Conservation (phyloP, 2,797 vertebrate genomes). For the Betta splendens region DNA sequence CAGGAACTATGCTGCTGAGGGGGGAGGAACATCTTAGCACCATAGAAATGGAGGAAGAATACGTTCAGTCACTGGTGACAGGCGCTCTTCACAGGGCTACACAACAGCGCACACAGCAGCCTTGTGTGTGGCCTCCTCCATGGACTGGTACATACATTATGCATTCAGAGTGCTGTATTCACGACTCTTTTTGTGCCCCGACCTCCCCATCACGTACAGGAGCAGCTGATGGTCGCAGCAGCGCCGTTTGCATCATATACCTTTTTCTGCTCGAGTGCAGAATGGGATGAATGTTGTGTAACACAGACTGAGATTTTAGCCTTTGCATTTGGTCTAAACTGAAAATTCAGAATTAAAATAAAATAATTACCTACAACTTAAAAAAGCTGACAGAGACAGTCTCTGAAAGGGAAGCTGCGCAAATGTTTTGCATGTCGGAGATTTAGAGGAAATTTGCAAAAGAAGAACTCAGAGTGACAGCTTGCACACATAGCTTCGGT, state of each 20-base stretch:
- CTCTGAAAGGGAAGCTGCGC: neutral
- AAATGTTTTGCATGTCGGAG: neutral
- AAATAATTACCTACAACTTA: no score
- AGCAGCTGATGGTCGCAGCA: constrained; percentile 13
- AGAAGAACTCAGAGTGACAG: neutral
- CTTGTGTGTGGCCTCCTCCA: constrained; percentile 64
- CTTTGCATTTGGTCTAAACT: neutral
- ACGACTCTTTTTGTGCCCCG: constrained; percentile 47
- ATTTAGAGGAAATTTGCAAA: neutral
- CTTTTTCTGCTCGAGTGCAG: neutral
- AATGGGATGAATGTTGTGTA: constrained; percentile 7
- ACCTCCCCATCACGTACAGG: constrained; percentile 30
- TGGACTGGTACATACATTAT: constrained; percentile 68
- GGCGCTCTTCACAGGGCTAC: constrained; percentile 70
- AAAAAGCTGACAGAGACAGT: neutral
- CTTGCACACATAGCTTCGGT: no score
- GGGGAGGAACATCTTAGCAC: constrained; percentile 72
- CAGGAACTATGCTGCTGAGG: constrained; percentile 57
- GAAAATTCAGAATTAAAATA: no score
- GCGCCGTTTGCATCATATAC: neutral
- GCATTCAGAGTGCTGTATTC: constrained; percentile 71
- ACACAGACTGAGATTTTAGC: neutral
- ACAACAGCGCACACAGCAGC: constrained; percentile 72
- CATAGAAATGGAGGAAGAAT: constrained; percentile 79
- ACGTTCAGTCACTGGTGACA: constrained; percentile 77